Base-by-base conservation (phyloP, 2,888 invertebrate genomes). In the Chydorus sphaericus region DNA sequence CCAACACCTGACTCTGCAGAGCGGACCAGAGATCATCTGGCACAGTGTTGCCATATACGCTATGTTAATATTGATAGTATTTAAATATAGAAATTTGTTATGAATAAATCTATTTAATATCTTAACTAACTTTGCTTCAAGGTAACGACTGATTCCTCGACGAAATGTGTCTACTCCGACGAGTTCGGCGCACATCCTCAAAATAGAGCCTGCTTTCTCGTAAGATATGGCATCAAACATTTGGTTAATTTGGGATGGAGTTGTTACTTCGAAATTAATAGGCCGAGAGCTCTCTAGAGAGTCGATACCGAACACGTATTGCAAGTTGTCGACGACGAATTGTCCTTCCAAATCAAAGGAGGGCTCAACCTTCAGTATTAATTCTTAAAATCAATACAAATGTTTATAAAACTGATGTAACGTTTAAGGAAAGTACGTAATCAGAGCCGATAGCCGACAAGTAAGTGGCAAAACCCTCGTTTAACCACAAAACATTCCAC, bases 401-500 rank as follows among this genome's bases (percentile, higher is more conserved):
- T n/a, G 18, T 37, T 16, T 49, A 4, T 11, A 20, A 48, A 49
- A 37, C 26, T 20, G 3, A 14, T 39, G 11, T 28, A 54, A 23
- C 20, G 14, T 11, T 39, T 16, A 3, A 4, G 6, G 7, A 11
- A 48, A 5, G 20, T 57, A 30, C 59, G 23, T 44, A 39, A 18
- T 59, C 39, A 4, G 55, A 52, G 1, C 80, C 83, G 58, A 81
- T 75, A 69, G 88, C 86, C 61, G 87, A 86, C 61, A 90, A 77
- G 63, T 84, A 86, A 54, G 82, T 83, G 0, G 89, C 87, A 59
- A 89, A 82, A 0, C 85, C 92, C 67, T 92, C 91, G 68, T 91
- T 85, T 59, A 93, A 73, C 92, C 44, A 44, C 11, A 44, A 2
- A 8, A 44, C 44, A 10, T 44, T 44, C 44, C 44, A 44, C 85